Percentiles rank a stretch among this genome's conserved stretches.
These are phyloP conservation scores for Hetaerina americana DNA, from an alignment of 1,140 invertebrate species.

Conservation along the genomic window DNA sequence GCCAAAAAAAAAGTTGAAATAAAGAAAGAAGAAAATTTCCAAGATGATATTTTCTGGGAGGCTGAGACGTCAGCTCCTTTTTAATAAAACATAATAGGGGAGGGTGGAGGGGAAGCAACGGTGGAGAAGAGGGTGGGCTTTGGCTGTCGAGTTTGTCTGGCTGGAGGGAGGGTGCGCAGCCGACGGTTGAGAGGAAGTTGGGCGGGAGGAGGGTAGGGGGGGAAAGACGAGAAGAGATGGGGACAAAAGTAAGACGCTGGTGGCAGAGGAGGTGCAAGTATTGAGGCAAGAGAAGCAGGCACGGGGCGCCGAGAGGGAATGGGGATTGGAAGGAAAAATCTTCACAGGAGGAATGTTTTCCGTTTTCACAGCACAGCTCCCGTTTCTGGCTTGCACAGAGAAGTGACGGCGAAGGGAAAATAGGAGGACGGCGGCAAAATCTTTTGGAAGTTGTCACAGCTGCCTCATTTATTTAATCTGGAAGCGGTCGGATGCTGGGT, in stretches of 20 bases:
- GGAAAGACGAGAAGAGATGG: too few relatives aligned
- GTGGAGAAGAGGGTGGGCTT: neutral
- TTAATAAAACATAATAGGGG: neutral
- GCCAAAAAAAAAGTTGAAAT: too few relatives aligned
- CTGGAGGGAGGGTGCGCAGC: too few relatives aligned
- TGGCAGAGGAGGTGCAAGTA: too few relatives aligned
- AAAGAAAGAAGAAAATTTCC: too few relatives aligned
- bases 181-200: neutral
- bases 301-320: too few relatives aligned
- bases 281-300: too few relatives aligned
- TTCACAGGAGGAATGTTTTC: neutral
- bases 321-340: neutral
- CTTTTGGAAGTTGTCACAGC: neutral
- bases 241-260: too few relatives aligned
- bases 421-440: neutral
- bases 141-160: too few relatives aligned
- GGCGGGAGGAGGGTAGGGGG: neutral
- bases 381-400: neutral
- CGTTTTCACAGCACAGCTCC: neutral
- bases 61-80: too few relatives aligned
- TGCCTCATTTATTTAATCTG: neutral
- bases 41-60: too few relatives aligned
- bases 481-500: too few relatives aligned
- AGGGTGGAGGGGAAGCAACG: neutral
- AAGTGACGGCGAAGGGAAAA: neutral